These are phyloP conservation scores for Dendroctonus ponderosae DNA, from an alignment of 1,140 invertebrate genomes.

Conservation along the genomic window DNA sequence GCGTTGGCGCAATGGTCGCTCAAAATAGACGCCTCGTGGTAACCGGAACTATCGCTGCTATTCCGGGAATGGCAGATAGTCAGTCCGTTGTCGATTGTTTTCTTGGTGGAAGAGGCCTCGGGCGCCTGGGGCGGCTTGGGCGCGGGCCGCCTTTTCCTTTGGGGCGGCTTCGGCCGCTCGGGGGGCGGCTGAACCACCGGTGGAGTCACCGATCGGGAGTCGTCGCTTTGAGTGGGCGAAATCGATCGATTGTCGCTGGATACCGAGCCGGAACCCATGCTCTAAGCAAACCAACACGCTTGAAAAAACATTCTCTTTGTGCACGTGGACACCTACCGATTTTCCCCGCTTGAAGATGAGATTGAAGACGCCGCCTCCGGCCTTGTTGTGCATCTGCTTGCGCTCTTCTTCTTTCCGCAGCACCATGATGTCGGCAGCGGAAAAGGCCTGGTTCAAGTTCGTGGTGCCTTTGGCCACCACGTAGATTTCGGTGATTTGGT, in stretches of 20 bases:
- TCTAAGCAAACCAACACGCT: constrained; percentile 33
- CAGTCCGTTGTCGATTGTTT: constrained; percentile 40
- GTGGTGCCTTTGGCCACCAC: constrained; percentile 58
- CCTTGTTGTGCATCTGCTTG: constrained; percentile 54
- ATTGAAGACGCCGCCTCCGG: constrained; percentile 55
- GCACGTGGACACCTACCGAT: constrained; percentile 39
- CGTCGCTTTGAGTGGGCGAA: constrained; percentile 49
- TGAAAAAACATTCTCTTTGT: background rate
- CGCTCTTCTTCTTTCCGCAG: constrained; percentile 60
- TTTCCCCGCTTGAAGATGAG: constrained; percentile 55
- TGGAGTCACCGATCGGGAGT: constrained; percentile 47
- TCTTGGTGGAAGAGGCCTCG: constrained; percentile 2
- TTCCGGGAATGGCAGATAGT: constrained; percentile 68
- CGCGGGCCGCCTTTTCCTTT: constrained; percentile 59
- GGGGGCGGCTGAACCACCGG: constrained; percentile 44
- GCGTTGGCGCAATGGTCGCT: constrained; percentile 60
- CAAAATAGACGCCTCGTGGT: constrained; percentile 70
- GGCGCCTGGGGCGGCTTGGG: constrained; percentile 57
- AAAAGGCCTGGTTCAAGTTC: constrained; percentile 56
- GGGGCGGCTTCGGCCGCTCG: constrained; percentile 53
- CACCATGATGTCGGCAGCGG: constrained; percentile 64
- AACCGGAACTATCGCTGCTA: constrained; percentile 74
- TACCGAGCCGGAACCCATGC: constrained; percentile 47
- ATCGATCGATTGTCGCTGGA: constrained; percentile 49
- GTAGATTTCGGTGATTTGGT: constrained; percentile 65